Percentiles rank a stretch among this genome's conserved stretches.
These are phyloP conservation scores for Fulica atra DNA, from an alignment of 2,113 vertebrate species.

Conservation along the genomic window DNA sequence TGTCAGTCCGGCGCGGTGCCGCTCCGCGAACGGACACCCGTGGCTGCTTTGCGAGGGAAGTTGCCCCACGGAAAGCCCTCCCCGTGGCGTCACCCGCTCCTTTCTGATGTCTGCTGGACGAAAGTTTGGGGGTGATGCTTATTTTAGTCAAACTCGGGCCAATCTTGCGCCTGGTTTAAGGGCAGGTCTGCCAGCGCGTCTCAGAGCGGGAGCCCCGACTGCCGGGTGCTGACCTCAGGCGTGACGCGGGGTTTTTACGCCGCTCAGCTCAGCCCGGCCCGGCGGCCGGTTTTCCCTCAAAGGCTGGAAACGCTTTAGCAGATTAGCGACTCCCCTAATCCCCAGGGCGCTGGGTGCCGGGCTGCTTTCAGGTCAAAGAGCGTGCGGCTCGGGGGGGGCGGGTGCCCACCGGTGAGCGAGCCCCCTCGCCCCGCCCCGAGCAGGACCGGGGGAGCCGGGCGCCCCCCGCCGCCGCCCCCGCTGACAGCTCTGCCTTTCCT, in stretches of 20 bases:
- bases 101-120: not conserved
- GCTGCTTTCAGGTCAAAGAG: not conserved
- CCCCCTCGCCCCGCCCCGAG: not conserved
- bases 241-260: not conserved
- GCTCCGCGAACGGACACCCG: rapidly evolving
- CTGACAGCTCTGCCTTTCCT: constrained; percentile 33
- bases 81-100: not conserved
- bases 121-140: not conserved
- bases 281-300: not conserved
- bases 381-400: not conserved
- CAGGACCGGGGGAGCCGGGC: not conserved
- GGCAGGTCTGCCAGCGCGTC: rapidly evolving
- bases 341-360: not conserved
- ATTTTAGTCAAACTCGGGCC: not conserved
- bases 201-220: not conserved
- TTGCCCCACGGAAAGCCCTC: not conserved
- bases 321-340: not conserved
- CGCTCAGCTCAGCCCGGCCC: not conserved
- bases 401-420: not conserved
- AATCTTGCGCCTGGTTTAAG: not conserved
- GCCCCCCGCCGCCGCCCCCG: not conserved
- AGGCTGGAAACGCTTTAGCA: not conserved
- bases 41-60: not conserved
- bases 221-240: not conserved
- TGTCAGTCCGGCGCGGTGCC: not conserved